These are phyloP conservation scores for Sanderia malayensis DNA, from an alignment of 30 jellyfish, hydroid and myxozoan species.

Conservation along the genomic window DNA sequence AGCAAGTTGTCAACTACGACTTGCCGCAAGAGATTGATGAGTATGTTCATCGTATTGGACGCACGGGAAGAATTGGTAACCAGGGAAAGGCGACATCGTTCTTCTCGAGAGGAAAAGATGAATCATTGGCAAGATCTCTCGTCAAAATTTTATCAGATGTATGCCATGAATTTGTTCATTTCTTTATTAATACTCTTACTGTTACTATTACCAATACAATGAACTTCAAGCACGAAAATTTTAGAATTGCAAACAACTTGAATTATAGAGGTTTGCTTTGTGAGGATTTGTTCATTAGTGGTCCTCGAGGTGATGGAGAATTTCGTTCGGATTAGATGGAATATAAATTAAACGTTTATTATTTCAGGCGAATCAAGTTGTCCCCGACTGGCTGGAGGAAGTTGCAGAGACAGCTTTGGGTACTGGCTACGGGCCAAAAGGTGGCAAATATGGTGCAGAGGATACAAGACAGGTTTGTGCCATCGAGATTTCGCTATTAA, in stretches of 20 bases:
- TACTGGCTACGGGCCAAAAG: constrained; percentile 98
- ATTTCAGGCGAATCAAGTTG: constrained; percentile 97
- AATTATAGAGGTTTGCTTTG: not conserved
- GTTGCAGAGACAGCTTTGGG: constrained; percentile 98
- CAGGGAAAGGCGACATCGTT: constrained; percentile 92
- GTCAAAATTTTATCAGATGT: constrained; percentile 95
- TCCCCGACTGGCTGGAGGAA: constrained; percentile 96
- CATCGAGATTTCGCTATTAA: not conserved
- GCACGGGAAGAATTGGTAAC: constrained; percentile 99
- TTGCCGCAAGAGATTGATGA: constrained; percentile 95
- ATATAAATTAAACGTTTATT: too few relatives aligned
- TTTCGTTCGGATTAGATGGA: too few relatives aligned
- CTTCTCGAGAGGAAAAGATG: constrained; percentile 91
- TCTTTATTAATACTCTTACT: too few relatives aligned
- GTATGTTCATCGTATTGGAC: constrained; percentile 97
- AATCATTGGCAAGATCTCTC: constrained; percentile 77
- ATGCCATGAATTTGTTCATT: constrained; percentile 32
- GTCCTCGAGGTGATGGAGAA: too few relatives aligned
- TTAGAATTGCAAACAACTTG: not conserved
- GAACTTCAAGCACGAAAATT: too few relatives aligned
- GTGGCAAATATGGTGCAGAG: constrained; percentile 91
- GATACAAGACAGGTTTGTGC: constrained; percentile 78
- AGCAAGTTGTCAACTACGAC: constrained; percentile 92
- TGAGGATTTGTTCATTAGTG: not conserved
- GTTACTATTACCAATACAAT: too few relatives aligned